Conservation (phyloP, 2,113 vertebrate genomes). For the Neodontobutis hainanensis region DNA sequence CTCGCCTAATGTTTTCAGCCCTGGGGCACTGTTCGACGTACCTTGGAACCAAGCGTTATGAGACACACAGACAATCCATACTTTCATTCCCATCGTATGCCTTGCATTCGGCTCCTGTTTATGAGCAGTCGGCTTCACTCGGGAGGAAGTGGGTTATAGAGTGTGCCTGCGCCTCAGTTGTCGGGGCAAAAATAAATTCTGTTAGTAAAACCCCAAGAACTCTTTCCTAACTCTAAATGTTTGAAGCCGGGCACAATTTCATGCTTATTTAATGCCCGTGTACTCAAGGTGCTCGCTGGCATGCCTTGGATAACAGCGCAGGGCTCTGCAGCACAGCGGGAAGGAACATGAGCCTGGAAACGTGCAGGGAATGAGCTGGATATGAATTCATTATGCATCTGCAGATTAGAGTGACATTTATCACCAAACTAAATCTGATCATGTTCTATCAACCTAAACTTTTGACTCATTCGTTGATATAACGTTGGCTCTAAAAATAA, state of each 20-base stretch:
- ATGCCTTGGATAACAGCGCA: conserved; percentile 1
- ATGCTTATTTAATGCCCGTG: conserved; percentile 37
- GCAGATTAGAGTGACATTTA: neutral
- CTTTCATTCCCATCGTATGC: neutral
- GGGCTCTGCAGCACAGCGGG: neutral
- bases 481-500: too few relatives aligned
- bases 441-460: too few relatives aligned
- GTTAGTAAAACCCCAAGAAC: conserved; percentile 20
- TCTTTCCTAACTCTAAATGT: conserved; percentile 17
- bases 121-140: conserved; percentile 10
- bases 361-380: neutral
- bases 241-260: conserved; percentile 19
- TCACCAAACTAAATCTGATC: neutral
- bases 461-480: too few relatives aligned
- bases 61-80: neutral
- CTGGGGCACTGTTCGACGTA: conserved; percentile 21
- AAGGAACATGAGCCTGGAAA: neutral
- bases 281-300: conserved; percentile 31
- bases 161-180: conserved; percentile 1
- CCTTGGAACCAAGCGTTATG: conserved; percentile 23
- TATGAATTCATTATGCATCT: neutral
- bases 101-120: conserved; percentile 26
- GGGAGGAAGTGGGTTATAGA: neutral
- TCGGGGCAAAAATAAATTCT: conserved; percentile 25
- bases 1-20: conserved; percentile 14